Evolutionary conservation across 2,797 vertebrate species (phyloP).

Genomic region (Amblyopsis hoosieri): DNA sequence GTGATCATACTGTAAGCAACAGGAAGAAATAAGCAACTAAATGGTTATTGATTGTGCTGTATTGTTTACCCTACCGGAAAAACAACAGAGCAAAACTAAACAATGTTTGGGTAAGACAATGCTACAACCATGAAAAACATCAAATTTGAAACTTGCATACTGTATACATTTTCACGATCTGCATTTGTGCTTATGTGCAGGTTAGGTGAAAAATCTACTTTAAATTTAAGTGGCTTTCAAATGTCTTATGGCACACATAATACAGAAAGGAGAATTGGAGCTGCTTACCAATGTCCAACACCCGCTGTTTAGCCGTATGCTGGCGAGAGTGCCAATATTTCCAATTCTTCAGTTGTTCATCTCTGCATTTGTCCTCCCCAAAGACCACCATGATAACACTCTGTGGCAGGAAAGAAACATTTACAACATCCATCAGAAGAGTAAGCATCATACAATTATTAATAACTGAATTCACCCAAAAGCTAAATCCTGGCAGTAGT

Average conservation of each 20-base stretch:
- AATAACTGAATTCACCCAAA: background rate
- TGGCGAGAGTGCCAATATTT: slow-evolving; percentile 98
- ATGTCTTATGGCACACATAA: background rate
- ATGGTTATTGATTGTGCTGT: no score
- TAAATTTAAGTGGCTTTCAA: background rate
- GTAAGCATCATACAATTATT: background rate
- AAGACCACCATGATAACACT: slow-evolving; percentile 98
- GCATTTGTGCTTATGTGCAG: background rate
- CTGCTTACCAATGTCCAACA: slow-evolving; percentile 92
- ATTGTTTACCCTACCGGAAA: no score
- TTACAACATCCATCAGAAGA: background rate
- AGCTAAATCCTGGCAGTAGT: background rate
- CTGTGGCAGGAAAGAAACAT: slow-evolving; percentile 54
- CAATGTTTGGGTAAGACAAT: no score
- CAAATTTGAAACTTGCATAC: no score
- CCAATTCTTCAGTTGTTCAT: slow-evolving; percentile 97
- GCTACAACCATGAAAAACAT: no score
- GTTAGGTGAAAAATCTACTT: background rate
- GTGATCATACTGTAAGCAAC: no score
- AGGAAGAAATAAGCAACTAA: no score
- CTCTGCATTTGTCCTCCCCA: slow-evolving; percentile 94
- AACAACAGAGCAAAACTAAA: no score
- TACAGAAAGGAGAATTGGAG: background rate
- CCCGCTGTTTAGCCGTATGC: slow-evolving; percentile 95
- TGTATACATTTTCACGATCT: no score